phyloP scores from a whole-genome alignment of 2,888 invertebrate genomes.

The Globia sparganii region DNA sequence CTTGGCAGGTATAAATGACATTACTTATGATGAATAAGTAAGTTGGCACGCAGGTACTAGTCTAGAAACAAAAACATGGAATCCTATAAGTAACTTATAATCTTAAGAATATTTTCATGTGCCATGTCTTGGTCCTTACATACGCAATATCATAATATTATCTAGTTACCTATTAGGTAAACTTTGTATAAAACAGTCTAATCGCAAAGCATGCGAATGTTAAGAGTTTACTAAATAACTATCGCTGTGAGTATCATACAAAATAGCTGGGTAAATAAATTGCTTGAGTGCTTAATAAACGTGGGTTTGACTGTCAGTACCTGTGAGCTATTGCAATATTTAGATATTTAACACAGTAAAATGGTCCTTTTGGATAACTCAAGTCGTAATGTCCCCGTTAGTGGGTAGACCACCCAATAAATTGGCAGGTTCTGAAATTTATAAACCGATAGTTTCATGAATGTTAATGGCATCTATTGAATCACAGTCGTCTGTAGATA shows the following conservation, averaged over 20 bases:
- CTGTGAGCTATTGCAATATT: conserved; percentile 25
- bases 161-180: conserved; percentile 3
- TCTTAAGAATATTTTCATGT: background rate
- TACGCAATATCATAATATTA: background rate
- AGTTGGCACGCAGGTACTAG: background rate
- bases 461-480: background rate
- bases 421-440: background rate
- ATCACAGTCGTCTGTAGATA: no score
- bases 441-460: background rate
- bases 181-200: background rate
- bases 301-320: conserved; percentile 16
- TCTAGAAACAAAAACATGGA: background rate
- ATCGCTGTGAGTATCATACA: conserved; percentile 18
- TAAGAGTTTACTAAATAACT: conserved; percentile 40
- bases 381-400: conserved; percentile 11
- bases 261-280: conserved; percentile 30
- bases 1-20: background rate
- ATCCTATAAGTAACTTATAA: background rate
- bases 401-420: conserved; percentile 4
- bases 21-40: background rate
- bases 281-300: conserved; percentile 18
- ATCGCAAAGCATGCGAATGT: conserved; percentile 33
- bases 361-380: conserved; percentile 16
- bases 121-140: background rate
- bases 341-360: conserved; percentile 8